Evolutionary conservation across 2,113 vertebrate species (phyloP).

Genomic region (Strix aluco): DNA sequence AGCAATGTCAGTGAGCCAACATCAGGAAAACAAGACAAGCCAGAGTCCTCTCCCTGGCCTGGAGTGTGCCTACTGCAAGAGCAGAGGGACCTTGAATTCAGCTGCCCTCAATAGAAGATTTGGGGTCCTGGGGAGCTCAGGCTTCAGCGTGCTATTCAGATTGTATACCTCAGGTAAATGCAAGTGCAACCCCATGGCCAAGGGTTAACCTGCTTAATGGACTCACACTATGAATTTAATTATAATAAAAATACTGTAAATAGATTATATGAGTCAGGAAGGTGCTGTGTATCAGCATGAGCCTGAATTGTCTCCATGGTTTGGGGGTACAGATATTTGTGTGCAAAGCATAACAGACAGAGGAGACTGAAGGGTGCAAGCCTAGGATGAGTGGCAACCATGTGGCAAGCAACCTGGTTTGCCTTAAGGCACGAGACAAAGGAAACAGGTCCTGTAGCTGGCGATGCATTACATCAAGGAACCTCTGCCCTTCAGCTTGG

Average conservation of each 20-base stretch:
- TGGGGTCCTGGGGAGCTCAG: neutral
- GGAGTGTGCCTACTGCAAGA: neutral
- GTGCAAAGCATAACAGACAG: neutral
- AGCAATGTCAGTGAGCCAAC: neutral
- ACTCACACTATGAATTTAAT: neutral
- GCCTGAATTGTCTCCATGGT: neutral
- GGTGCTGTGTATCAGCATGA: rapidly evolving
- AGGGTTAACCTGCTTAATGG: neutral
- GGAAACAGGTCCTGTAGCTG: neutral
- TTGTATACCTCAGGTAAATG: neutral
- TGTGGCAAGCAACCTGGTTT: neutral
- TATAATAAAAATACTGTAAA: neutral
- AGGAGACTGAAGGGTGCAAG: neutral
- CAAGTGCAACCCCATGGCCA: neutral
- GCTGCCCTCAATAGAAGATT: neutral
- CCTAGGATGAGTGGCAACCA: neutral
- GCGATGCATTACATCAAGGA: rapidly evolving
- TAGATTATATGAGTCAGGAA: neutral
- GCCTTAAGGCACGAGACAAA: neutral
- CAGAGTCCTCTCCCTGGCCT: neutral
- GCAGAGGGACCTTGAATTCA: neutral
- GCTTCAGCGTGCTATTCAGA: neutral
- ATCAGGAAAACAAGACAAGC: neutral
- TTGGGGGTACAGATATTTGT: neutral
- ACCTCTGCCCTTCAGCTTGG: neutral